A percentile compares a stretch with the other conserved stretches of the same genome.
Conservation (phyloP, 2,888 invertebrate species). For the Acronicta alni region DNA sequence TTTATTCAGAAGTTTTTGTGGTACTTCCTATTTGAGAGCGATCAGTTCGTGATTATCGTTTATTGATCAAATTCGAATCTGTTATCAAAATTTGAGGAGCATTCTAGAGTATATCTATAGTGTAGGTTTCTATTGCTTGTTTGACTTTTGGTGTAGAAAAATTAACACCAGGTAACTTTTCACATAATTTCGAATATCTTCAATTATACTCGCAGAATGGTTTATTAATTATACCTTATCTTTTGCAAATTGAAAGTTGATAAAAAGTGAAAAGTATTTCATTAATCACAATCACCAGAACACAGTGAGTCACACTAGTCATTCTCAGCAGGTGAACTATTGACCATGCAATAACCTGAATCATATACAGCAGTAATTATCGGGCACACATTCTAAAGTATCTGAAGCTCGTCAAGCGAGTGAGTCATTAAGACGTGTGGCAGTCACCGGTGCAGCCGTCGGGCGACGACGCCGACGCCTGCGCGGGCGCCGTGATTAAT, state of each 20-base stretch:
- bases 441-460: constrained; percentile 55
- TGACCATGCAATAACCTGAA: constrained; percentile 22
- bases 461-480: constrained; percentile 58
- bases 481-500: constrained; percentile 66
- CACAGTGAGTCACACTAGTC: not conserved
- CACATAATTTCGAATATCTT: too few species aligned
- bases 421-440: constrained; percentile 66
- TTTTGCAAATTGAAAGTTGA: not conserved
- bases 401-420: constrained; percentile 49
- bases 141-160: too few species aligned
- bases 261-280: not conserved
- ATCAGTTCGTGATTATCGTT: too few species aligned
- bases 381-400: constrained; percentile 32
- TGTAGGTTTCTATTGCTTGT: too few species aligned
- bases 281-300: not conserved
- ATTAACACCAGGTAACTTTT: too few species aligned
- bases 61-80: too few species aligned
- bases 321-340: constrained; percentile 30
- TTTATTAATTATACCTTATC: too few species aligned
- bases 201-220: too few species aligned
- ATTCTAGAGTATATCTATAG: too few species aligned
- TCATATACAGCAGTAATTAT: constrained; percentile 34
- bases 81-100: too few species aligned
- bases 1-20: too few species aligned
- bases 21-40: too few species aligned